Base-by-base conservation (phyloP, 2,797 vertebrate genomes). In the Odontamblyopus lacepedii region DNA sequence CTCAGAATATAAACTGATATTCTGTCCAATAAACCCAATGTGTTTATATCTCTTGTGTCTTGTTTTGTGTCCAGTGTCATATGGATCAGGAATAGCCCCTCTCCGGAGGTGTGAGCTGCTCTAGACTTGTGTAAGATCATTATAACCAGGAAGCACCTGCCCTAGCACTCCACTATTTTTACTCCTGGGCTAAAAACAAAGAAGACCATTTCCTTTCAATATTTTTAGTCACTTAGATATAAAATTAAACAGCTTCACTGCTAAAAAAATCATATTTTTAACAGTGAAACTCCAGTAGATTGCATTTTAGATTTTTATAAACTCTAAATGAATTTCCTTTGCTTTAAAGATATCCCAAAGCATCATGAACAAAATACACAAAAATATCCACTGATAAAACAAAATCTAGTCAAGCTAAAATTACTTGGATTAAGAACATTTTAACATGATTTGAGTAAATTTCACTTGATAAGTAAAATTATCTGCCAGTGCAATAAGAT, bases 21-120 rank as follows among this genome's bases (percentile, higher is more conserved):
- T 61, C 66, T 62, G 63, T 78, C 56, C 63, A 87, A 81, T 85
- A 86, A 84, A 84, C 62, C 26, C 6, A n/a, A 63, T 57, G 62
- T 70, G 53, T 55, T 67, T 89, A 69, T 50, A 57, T 61, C 74
- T 23, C 73, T 57, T 35, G 19, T 63, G 1, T 63, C 56, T 12
- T 38, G 7, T 79, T 38, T n/a, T 38, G 2, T 48, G 38, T 18
- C 13, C 13, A 48, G 30, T 48, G 12, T 8, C 19, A 15, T 61
- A 32, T 15, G 2, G 26, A 6, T 66, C 2, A 27, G 18, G 41
- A 29, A 30, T 9, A 66, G 44, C 44, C n/a, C 62, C 23, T 63
- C 23, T 65, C 59, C 32, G 59, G 5, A 64, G 38, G 4, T 66
- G 7, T 3, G 26, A 50, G 23, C 38, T 13, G 35, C 23, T 13